Evolutionary conservation across 2,797 vertebrate genomes (phyloP).

Genomic region (Karalla daura): DNA sequence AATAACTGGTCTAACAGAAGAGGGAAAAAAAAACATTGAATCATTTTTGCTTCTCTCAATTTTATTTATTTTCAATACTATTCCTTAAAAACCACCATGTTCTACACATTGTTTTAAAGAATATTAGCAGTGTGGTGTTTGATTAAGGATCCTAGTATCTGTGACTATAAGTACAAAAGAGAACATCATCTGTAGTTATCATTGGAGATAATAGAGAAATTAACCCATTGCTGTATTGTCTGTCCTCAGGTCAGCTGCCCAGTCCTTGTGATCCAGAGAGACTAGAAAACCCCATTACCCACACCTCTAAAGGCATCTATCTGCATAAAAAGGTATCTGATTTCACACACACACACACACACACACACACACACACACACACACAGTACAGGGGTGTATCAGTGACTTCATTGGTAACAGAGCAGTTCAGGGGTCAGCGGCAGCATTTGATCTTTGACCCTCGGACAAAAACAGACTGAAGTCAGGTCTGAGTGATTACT

Average conservation of each 20-base stretch:
- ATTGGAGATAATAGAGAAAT: conserved; percentile 40
- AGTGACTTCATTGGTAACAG: conserved; percentile 21
- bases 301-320: conserved; percentile 49
- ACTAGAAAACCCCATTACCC: conserved; percentile 61
- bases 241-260: conserved; percentile 74
- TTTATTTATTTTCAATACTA: background rate
- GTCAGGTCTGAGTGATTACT: conserved; percentile 31
- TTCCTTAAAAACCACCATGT: background rate
- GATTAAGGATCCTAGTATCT: background rate
- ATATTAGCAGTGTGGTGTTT: background rate
- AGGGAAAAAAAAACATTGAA: conserved; percentile 14
- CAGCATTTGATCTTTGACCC: conserved; percentile 66
- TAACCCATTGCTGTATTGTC: conserved; percentile 11
- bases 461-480: conserved; percentile 53
- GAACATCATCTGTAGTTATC: too few relatives aligned
- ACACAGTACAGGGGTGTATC: conserved; percentile 22
- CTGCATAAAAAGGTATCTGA: conserved; percentile 75
- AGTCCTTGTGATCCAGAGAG: conserved; percentile 66
- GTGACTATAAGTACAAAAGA: too few relatives aligned
- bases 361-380: background rate
- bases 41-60: conserved; percentile 2
- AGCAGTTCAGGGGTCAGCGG: conserved; percentile 52
- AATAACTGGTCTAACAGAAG: conserved; percentile 34
- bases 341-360: conserved; percentile 13
- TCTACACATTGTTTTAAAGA: background rate